Evolutionary conservation across 2,888 invertebrate species (phyloP).

Genomic region (Leptinotarsa peninsularis): DNA sequence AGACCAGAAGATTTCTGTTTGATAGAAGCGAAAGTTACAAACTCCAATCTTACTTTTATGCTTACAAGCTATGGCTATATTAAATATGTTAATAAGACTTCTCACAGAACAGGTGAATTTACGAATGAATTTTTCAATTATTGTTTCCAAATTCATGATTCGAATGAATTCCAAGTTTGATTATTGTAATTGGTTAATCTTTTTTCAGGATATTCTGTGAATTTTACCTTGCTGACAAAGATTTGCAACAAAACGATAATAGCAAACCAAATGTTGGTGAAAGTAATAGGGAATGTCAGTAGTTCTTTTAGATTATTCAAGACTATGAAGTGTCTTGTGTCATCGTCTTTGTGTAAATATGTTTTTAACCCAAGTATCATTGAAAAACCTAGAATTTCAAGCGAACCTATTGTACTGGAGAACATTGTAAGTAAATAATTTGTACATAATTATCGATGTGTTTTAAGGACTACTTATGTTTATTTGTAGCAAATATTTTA

Average conservation of each 20-base stretch:
- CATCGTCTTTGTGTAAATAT: conserved; percentile 71
- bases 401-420: conserved; percentile 24
- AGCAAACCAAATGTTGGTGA: conserved; percentile 53
- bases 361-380: conserved; percentile 72
- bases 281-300: conserved; percentile 62
- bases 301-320: conserved; percentile 72
- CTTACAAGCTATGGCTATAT: conserved; percentile 46
- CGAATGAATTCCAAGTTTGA: neutral
- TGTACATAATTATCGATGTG: neutral
- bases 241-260: conserved; percentile 38
- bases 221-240: conserved; percentile 45
- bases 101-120: neutral
- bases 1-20: conserved; percentile 51
- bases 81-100: conserved; percentile 34
- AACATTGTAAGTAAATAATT: conserved; percentile 25
- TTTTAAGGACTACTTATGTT: neutral
- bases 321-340: conserved; percentile 72
- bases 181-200: neutral
- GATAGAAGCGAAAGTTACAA: conserved; percentile 45
- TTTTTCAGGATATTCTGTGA: conserved; percentile 31
- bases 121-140: neutral
- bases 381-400: conserved; percentile 58
- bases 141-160: neutral
- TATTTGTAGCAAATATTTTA: too few relatives aligned
- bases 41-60: conserved; percentile 33